Conservation (phyloP, 1,140 invertebrate species). For the Nixonia krombeini region DNA sequence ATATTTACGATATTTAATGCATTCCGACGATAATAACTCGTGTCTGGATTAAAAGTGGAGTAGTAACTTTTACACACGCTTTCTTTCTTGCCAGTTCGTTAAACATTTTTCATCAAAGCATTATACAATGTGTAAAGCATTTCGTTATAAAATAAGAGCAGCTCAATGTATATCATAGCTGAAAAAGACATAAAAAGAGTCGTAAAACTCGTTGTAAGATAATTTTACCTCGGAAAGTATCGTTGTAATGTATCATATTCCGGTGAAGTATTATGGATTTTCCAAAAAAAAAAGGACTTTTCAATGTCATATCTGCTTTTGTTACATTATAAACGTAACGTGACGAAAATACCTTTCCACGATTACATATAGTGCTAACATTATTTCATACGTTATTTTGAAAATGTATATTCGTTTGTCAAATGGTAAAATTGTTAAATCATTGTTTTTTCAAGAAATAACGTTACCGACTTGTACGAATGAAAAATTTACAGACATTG, state of each 20-base stretch:
- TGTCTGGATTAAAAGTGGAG: constrained; percentile 22
- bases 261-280: constrained; percentile 3
- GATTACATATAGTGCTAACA: too few species aligned
- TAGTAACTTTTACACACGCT: constrained; percentile 20
- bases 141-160: constrained; percentile 24
- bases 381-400: too few species aligned
- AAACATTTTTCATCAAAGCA: constrained; percentile 17
- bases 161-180: constrained; percentile 23
- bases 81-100: constrained; percentile 7
- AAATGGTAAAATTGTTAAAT: too few species aligned
- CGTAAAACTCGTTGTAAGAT: constrained; percentile 39
- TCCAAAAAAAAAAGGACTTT: constrained; percentile 10
- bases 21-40: too few species aligned
- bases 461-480: too few species aligned
- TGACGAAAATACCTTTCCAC: too few species aligned
- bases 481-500: too few species aligned
- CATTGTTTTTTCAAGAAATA: too few species aligned
- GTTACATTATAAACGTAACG: too few species aligned
- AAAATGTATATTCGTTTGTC: too few species aligned
- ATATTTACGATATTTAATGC: constrained; percentile 8
- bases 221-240: constrained; percentile 30
- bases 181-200: constrained; percentile 34
- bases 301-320: too few species aligned
- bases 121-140: constrained; percentile 26
- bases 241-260: constrained; percentile 28